phyloP scores from a whole-genome alignment of 2,797 vertebrate genomes.

The Sarcoramphus papa region DNA sequence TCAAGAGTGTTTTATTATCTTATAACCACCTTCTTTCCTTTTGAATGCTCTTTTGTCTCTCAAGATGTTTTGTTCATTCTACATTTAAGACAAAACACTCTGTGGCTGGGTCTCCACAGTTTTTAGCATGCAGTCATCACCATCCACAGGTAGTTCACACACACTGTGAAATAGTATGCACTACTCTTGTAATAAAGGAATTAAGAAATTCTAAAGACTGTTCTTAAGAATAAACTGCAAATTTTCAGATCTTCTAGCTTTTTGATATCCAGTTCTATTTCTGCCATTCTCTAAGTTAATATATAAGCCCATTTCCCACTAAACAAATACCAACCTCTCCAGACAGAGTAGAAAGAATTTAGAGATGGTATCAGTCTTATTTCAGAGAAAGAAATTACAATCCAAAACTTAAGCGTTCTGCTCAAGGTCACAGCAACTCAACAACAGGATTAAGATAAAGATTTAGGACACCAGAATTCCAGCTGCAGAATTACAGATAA shows the following conservation, averaged over 20 bases:
- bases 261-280: background rate
- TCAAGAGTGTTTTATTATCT: conserved; percentile 81
- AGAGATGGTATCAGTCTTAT: background rate
- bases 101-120: background rate
- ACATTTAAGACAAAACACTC: background rate
- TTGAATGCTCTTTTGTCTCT: conserved; percentile 70
- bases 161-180: background rate
- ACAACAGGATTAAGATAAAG: background rate
- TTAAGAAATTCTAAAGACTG: background rate
- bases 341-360: background rate
- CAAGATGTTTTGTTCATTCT: background rate
- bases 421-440: conserved; percentile 24
- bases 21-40: conserved; percentile 77
- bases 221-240: background rate
- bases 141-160: background rate
- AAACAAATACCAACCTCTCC: background rate
- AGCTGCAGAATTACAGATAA: conserved; percentile 21
- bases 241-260: background rate
- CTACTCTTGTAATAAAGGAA: background rate
- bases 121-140: background rate
- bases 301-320: background rate
- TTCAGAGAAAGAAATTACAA: background rate
- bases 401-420: background rate
- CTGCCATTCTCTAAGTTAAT: conserved; percentile 9
- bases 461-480: background rate